These are phyloP conservation scores for Aphis gossypii DNA, from an alignment of 1,140 invertebrate genomes.

Conservation along the genomic window DNA sequence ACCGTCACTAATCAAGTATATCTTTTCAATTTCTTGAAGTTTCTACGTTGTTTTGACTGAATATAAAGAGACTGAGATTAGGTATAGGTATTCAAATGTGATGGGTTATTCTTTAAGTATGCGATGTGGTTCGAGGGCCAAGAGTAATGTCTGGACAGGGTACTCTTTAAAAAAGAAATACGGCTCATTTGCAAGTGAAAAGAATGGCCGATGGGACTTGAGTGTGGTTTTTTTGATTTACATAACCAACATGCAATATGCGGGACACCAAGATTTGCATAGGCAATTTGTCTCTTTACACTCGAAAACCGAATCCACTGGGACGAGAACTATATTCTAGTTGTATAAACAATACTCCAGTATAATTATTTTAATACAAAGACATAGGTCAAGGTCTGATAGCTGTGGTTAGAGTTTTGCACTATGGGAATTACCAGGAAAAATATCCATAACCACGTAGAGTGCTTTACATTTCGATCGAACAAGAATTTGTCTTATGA, in stretches of 20 bases:
- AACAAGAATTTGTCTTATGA: background rate
- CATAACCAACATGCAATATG: conserved; percentile 14
- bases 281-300: conserved; percentile 37
- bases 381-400: conserved; percentile 8
- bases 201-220: conserved; percentile 12
- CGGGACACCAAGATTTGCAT: conserved; percentile 3
- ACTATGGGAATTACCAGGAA: background rate
- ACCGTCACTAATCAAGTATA: conserved; percentile 33
- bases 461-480: background rate
- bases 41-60: background rate
- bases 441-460: background rate
- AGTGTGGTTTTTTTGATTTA: conserved; percentile 13
- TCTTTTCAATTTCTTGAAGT: conserved; percentile 23
- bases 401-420: background rate
- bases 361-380: conserved; percentile 26
- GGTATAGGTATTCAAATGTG: conserved; percentile 9
- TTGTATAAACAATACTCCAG: background rate
- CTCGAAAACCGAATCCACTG: background rate
- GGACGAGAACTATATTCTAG: conserved; percentile 7
- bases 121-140: background rate
- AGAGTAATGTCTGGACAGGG: conserved; percentile 8
- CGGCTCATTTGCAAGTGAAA: conserved; percentile 31
- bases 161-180: conserved; percentile 26
- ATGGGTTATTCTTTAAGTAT: background rate
- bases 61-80: background rate